phyloP scores from a whole-genome alignment of 2,113 vertebrate species.

The Sterrhoptilus dennistouni region DNA sequence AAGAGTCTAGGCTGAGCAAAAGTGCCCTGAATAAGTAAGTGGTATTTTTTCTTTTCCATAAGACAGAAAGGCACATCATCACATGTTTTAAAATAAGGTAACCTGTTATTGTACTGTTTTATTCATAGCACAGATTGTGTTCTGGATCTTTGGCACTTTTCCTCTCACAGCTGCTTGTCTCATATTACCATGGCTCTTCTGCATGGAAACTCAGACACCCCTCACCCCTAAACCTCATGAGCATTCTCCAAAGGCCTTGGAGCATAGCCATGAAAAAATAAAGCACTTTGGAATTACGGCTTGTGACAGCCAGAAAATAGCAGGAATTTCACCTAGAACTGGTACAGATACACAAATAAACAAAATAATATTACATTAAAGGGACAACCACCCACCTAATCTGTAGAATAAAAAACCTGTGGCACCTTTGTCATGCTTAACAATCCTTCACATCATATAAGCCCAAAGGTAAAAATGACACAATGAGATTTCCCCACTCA shows the following conservation, averaged over 20 bases:
- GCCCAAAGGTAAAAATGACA: not conserved
- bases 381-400: not conserved
- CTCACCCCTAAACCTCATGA: constrained; percentile 15
- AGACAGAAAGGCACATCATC: not conserved
- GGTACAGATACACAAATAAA: not conserved
- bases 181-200: constrained; percentile 39
- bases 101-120: constrained; percentile 44
- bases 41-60: not conserved
- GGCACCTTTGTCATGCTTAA: not conserved
- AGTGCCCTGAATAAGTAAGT: constrained; percentile 70
- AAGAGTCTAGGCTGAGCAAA: constrained; percentile 54
- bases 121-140: constrained; percentile 60
- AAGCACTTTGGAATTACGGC: constrained; percentile 1
- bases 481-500: not conserved
- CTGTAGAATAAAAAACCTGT: not conserved
- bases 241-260: constrained; percentile 54
- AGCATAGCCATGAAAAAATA: constrained; percentile 13
- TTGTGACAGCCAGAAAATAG: not conserved
- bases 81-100: constrained; percentile 8
- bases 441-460: not conserved
- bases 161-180: constrained; percentile 50
- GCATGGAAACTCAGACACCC: constrained; percentile 37
- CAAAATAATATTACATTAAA: not conserved
- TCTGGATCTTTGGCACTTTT: constrained; percentile 35
- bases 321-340: constrained; percentile 14